Evolutionary conservation across 2,113 vertebrate genomes (phyloP), one percentile per base, ranked within the genome.

Genomic region (Pimephales promelas): DNA sequence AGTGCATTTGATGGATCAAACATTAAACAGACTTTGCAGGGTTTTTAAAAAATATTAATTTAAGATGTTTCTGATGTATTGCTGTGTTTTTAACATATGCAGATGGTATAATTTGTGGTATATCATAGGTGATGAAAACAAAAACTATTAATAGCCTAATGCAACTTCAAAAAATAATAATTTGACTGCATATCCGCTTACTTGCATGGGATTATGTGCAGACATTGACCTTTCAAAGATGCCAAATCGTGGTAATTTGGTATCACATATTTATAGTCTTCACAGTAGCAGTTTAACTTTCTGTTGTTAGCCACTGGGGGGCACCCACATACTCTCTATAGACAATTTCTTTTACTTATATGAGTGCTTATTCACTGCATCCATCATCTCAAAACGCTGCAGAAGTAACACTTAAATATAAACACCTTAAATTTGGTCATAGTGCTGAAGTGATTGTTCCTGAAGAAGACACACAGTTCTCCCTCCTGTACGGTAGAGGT

Each of bases 381-480:
- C 57, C 86, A 10, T 10, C 49, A 76, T 62, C 43, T 45, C 36
- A 45, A 11, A 73, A 11, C 10, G 62, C 36, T 8, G 40, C 20
- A 47, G 34, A 24, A 40, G 14, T 14, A 74, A 54, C 47, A 57
- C 74, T 47, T 68, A 11, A 47, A 16, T 45, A 59, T 81, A 13
- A 79, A 82, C 92, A 99, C 98, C 97, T 99, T 97, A 91, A 96
- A 96, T 92, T 98, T 99, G 92, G 97, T 98, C 97, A 99, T 99
- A 92, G 98, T 99, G 94, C 98, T 99, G 91, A 99, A 99, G 94
- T 99, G 98, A 94, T 99, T 99, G 92, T 99, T 99, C 92, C 98
- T 97, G 93, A 99, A 99, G 93, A 99, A 99, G 83, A 99, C 98
- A 77, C 98, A 98, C 77, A 99, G 95, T 86, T 99, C 98, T 92